A percentile compares a stretch with the other conserved stretches of the same genome.
phyloP scores from a whole-genome alignment of 2,113 vertebrate genomes.

The Upupa epops region DNA sequence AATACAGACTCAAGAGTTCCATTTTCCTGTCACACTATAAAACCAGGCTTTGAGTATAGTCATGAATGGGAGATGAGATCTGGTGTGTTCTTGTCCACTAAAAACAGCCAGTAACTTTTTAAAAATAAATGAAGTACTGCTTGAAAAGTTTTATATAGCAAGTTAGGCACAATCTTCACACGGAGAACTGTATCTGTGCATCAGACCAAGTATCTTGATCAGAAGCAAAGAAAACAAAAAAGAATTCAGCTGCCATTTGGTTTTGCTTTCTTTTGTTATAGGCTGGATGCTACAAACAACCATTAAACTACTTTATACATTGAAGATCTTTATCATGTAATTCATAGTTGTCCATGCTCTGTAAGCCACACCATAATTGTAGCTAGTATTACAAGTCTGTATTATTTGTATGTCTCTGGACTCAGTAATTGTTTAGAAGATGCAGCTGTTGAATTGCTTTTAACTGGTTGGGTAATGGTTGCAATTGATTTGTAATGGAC shows the following conservation, averaged over 20 bases:
- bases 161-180: not conserved
- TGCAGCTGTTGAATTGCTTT: slow-evolving; percentile 50
- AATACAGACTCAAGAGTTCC: no score
- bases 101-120: not conserved
- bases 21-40: not conserved
- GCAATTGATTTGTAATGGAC: slow-evolving; percentile 43
- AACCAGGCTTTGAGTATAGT: not conserved
- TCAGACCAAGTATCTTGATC: not conserved
- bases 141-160: not conserved
- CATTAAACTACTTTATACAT: slow-evolving; percentile 18
- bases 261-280: slow-evolving; percentile 10
- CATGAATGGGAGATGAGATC: not conserved
- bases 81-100: not conserved
- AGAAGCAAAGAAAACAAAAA: not conserved
- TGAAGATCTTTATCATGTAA: not conserved
- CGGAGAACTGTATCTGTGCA: not conserved
- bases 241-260: not conserved
- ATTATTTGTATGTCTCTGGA: slow-evolving; percentile 44
- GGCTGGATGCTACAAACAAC: not conserved
- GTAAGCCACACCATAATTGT: slow-evolving; percentile 37
- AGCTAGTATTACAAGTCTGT: slow-evolving; percentile 11
- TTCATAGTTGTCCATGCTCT: slow-evolving; percentile 27
- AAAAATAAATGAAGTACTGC: not conserved
- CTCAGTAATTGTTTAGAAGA: slow-evolving; percentile 35
- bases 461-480: slow-evolving; percentile 41